Base-by-base conservation (phyloP, 2,113 vertebrate species). In the Paradisaea rubra region DNA sequence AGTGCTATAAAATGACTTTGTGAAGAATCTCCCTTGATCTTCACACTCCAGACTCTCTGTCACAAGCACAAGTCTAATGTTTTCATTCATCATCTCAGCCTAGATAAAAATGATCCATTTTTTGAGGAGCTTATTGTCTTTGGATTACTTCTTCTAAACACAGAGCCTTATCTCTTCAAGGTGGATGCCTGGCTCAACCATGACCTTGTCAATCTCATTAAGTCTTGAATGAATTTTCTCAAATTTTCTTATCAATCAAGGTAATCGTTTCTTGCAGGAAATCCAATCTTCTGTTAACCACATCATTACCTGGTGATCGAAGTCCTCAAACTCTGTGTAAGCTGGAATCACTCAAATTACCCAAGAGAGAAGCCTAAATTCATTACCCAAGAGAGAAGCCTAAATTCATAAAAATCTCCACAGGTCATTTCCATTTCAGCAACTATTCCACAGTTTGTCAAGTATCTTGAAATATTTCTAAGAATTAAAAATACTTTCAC, bases 191-290 rank as follows among this genome's bases (percentile, higher is more conserved):
- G 91, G 70, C 72, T 95, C 64, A 86, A 77, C 77, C 86, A 37
- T 86, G 92, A 95, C 90, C 88, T 95, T 96, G 92, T 96, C 94
- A 95, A 83, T 96, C 88, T 94, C 88, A 87, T 95, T 95, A 97
- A 93, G 69, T 39, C 79, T 69, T 37, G 89, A 92, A 96, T 41
- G 69, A 95, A 96, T 93, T 97, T 92, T 82, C 91, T 92, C 74
- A 81, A 89, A 83, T 95, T 96, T 96, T 92, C 94, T 94, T 96
- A 96, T 96, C 92, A 93, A 97, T 96, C 92, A 94, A 83, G 86
- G 65, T 93, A 97, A 96, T 95, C 95, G 94, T 85, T 94, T 93
- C 72, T 83, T 82, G 68, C 70, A 85, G 86, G 96, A 96, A 96
- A 96, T 95, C 91, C 93, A 95, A 79, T 93, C 88, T 94, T 87